phyloP scores from a whole-genome alignment of 2,113 vertebrate species.

The Epinephelus lanceolatus region DNA sequence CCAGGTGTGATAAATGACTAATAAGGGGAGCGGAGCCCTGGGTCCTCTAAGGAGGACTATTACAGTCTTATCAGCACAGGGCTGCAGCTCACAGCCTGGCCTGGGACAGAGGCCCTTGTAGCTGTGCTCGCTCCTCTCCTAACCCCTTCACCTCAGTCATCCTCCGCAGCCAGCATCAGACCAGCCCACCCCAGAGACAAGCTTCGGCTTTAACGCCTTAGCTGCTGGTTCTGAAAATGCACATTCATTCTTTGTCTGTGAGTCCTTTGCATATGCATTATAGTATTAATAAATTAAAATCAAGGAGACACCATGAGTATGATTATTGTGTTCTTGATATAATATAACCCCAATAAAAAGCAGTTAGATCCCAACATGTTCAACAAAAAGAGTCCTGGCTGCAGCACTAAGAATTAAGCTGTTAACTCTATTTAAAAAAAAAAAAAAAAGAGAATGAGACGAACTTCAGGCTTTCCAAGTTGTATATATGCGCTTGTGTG shows the following conservation, averaged over 20 bases:
- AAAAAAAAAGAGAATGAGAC: not conserved
- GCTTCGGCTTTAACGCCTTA: slow-evolving; percentile 68
- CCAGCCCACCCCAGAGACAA: slow-evolving; percentile 80
- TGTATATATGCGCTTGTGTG: not conserved
- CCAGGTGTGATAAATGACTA: slow-evolving; percentile 99
- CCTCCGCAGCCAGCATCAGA: slow-evolving; percentile 67
- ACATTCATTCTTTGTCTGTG: not conserved
- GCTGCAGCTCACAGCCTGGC: slow-evolving; percentile 87
- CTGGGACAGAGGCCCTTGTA: slow-evolving; percentile 88
- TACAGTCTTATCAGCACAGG: slow-evolving; percentile 98
- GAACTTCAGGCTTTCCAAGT: not conserved
- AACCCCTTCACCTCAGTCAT: slow-evolving; percentile 81
- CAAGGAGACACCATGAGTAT: not conserved
- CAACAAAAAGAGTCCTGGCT: not conserved
- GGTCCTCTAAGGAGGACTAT: slow-evolving; percentile 99
- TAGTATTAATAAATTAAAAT: not conserved
- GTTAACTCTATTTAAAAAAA: not conserved
- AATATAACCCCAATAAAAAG: not conserved
- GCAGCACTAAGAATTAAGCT: not conserved
- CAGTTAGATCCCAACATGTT: not conserved
- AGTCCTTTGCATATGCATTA: not conserved
- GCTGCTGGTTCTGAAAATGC: slow-evolving; percentile 44
- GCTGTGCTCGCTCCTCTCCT: slow-evolving; percentile 80
- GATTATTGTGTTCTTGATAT: not conserved
- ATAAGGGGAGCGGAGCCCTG: slow-evolving; percentile 94